Base-by-base conservation (phyloP, 2,797 vertebrate species). In the Onychomys leucogaster region DNA sequence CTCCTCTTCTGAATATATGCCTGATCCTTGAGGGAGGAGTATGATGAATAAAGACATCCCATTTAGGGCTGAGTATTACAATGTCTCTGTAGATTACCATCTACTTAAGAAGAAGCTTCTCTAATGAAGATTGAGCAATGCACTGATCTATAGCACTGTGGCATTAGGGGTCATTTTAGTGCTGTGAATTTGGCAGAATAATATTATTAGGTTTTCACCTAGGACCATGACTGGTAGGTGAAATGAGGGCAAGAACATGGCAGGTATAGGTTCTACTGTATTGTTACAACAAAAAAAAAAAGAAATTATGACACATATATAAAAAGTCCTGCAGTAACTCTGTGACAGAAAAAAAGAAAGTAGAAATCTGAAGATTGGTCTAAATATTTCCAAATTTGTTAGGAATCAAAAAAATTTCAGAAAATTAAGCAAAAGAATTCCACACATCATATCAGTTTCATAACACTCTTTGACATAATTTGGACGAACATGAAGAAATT, bases 391-490 rank as follows among this genome's bases (percentile, higher is more conserved):
- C 9, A 41, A 93, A 34, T 6, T 75, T 94, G 23, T 71, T 34
- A 77, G 7, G 7, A 2, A 89, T 91, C 37, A 77, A 96, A 91
- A 94, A 92, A n/a, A 89, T 34, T 52, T 9, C 41, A 59, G 12
- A 91, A 81, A 83, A 78, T 69, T 43, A 49, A 87, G 21, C 10
- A 43, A 86, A 93, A 84, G 0, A 85, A 88, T 83, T 88, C 87
- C 67, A 63, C 49, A 69, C 6, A 41, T 29, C 12, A 76, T 55
- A 49, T 19, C 32, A n/a, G 10, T 52, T 90, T 90, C 52, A 65
- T n/a, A 89, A 27, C 5, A 89, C 3, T 14, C 32, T 89, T 23
- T 43, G 19, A 49, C 57, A 59, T 43, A 87, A 65, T 5, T 81
- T 94, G 29, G 32, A 92, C n/a, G 5, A 2, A 90, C 19, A 61